A percentile compares a stretch with the other conserved stretches of the same genome.
Conservation (phyloP, 2,888 invertebrate species). For the Parnassius orleans region DNA sequence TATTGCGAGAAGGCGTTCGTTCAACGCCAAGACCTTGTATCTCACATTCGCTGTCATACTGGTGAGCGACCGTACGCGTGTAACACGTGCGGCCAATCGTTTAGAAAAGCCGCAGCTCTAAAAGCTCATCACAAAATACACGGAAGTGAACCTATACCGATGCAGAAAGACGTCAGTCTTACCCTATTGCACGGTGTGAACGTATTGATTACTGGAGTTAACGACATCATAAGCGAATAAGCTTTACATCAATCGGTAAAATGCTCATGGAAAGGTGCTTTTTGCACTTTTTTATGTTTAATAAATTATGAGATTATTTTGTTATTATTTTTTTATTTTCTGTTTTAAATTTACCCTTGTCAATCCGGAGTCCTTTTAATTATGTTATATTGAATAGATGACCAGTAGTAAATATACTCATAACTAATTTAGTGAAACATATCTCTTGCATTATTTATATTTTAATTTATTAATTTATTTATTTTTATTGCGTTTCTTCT, state of each 20-base stretch:
- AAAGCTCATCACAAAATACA: slow-evolving; percentile 76
- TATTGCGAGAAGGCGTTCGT: slow-evolving; percentile 81
- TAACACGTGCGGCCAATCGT: slow-evolving; percentile 71
- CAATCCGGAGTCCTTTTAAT: too few relatives aligned
- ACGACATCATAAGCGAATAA: slow-evolving; percentile 10
- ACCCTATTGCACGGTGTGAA: slow-evolving; percentile 23
- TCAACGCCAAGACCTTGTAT: slow-evolving; percentile 79
- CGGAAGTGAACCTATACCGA: slow-evolving; percentile 34
- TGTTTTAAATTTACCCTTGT: too few relatives aligned
- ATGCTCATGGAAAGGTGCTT: too few relatives aligned
- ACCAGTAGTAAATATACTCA: too few relatives aligned
- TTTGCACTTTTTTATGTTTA: not conserved
- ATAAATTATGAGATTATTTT: not conserved
- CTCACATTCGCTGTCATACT: slow-evolving; percentile 79
- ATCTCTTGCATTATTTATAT: too few relatives aligned
- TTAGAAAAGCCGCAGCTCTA: slow-evolving; percentile 74
- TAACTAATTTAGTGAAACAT: too few relatives aligned
- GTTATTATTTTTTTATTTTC: too few relatives aligned
- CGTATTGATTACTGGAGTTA: slow-evolving; percentile 17
- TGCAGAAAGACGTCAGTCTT: slow-evolving; percentile 22
- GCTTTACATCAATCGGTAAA: not conserved
- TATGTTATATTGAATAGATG: too few relatives aligned
- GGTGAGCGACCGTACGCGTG: slow-evolving; percentile 72
- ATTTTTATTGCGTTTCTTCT: too few relatives aligned
- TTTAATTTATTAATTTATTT: too few relatives aligned